Conservation (phyloP, 2,113 vertebrate genomes). For the Plecturocebus donacophilus region DNA sequence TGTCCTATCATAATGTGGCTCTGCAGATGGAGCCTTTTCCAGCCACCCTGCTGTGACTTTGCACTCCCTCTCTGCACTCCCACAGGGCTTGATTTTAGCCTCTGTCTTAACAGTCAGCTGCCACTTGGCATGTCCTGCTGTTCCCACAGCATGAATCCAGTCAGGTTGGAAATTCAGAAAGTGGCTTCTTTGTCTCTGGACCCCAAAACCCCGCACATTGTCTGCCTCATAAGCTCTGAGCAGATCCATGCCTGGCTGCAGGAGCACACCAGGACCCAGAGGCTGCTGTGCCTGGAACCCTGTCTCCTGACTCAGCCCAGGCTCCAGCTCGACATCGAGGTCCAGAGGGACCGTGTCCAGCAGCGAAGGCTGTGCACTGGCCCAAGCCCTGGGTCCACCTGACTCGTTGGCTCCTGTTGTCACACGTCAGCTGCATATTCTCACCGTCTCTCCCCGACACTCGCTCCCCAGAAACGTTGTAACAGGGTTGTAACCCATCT, state of each 20-base stretch:
- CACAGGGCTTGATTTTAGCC: neutral
- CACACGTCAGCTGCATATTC: accelerated
- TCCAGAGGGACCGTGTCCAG: neutral
- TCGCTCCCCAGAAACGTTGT: too few species aligned
- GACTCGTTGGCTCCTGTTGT: neutral
- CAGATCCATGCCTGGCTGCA: accelerated
- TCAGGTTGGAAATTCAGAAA: neutral
- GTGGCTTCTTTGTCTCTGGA: neutral
- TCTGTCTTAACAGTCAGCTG: accelerated
- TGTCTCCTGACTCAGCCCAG: neutral
- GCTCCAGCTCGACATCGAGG: neutral
- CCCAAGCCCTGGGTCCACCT: neutral
- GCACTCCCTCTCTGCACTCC: accelerated
- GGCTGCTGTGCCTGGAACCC: accelerated
- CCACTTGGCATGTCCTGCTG: neutral
- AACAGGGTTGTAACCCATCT: neutral
- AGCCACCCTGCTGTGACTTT: accelerated
- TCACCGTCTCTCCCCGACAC: too few species aligned
- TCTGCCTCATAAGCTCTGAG: accelerated
- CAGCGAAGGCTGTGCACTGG: neutral
- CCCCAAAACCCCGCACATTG: neutral
- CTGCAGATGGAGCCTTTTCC: neutral
- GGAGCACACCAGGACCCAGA: neutral
- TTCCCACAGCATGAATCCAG: neutral
- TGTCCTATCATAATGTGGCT: too few species aligned